Evolutionary conservation across 2,888 invertebrate species (phyloP).

Genomic region (Rhynchonema sp.): DNA sequence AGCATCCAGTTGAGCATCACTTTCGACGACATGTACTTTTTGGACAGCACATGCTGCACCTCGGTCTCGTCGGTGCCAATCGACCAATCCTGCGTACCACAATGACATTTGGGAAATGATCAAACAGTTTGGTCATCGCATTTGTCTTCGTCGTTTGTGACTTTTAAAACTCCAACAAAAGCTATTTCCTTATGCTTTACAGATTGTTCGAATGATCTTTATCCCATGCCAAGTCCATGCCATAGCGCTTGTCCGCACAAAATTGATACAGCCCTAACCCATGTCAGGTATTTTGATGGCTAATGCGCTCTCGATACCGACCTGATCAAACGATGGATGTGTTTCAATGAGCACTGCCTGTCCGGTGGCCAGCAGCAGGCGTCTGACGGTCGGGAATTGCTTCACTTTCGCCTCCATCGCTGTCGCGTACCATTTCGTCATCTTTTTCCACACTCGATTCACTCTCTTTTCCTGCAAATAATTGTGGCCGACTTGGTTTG

Average conservation of each 20-base stretch:
- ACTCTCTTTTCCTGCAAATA: too few relatives aligned
- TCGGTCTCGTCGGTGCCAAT: slow-evolving; percentile 19
- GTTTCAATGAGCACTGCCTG: slow-evolving; percentile 20
- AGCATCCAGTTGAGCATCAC: slow-evolving; percentile 19
- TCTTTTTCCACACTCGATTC: too few relatives aligned
- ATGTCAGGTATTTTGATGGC: not conserved
- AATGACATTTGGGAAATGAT: slow-evolving; percentile 4
- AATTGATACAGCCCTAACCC: not conserved
- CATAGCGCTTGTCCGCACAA: too few relatives aligned
- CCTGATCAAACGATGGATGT: not conserved
- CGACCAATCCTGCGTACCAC: slow-evolving; percentile 18
- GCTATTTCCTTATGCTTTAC: too few relatives aligned
- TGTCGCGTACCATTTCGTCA: slow-evolving; percentile 21
- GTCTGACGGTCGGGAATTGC: slow-evolving; percentile 19
- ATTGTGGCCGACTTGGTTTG: too few relatives aligned
- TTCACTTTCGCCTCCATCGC: slow-evolving; percentile 25
- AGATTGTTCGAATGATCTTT: slow-evolving; percentile 5
- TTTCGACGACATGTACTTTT: slow-evolving; percentile 16
- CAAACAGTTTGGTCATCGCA: too few relatives aligned
- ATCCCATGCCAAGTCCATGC: not conserved
- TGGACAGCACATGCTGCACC: slow-evolving; percentile 21
- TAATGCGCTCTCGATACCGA: not conserved
- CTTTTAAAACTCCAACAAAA: too few relatives aligned
- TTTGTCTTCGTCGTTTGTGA: too few relatives aligned
- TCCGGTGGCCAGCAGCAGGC: slow-evolving; percentile 22